Evolutionary conservation across 2,888 invertebrate species (phyloP), one percentile per base, ranked within the genome.

Genomic region (Nomada fabriciana): DNA sequence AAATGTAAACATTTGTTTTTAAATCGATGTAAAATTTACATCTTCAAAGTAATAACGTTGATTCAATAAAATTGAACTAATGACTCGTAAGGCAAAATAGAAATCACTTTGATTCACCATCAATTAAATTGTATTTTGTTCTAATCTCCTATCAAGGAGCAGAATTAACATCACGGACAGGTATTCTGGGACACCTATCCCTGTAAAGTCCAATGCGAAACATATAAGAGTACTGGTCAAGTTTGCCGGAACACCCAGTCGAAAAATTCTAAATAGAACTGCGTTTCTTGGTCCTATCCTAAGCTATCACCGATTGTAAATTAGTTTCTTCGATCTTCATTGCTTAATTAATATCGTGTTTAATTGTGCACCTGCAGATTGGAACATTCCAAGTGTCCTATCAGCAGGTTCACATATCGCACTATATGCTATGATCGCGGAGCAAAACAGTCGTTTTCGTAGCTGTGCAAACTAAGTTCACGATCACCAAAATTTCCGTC

Each of bases 281-380:
- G 79, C 79, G 76, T 84, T 84, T 83, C 78, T 90, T 89, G 87
- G 86, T 88, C 84, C 86, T 89, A 89, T 84, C 86, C 82, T 88
- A 86, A 84, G 83, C 86, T 90, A 90, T 89, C 85, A 87, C 88
- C 85, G 86, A 90, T 89, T 90, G 90, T 86, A 90, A 91, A 90
- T 91, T 89, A 90, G 85, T 82, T 88, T 84, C 88, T 88, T 86
- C 89, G 83, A 89, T 85, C 86, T 89, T 86, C 88, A 91, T 89
- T 90, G 88, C 88, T 91, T 89, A 91, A 89, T 90, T 90, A 90
- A 91, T 90, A 89, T 90, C 88, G 80, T 89, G 85, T 90, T 89
- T 89, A 87, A 76, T 69, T 36, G 84, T 87, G 86, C 71, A 86
- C 86, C 84, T 88, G 87, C 72, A 80, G 84, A 88, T 71, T 80